Evolutionary conservation across 64 coral and sea anemone genomes (phyloP).

Genomic region (Orbicella faveolata): DNA sequence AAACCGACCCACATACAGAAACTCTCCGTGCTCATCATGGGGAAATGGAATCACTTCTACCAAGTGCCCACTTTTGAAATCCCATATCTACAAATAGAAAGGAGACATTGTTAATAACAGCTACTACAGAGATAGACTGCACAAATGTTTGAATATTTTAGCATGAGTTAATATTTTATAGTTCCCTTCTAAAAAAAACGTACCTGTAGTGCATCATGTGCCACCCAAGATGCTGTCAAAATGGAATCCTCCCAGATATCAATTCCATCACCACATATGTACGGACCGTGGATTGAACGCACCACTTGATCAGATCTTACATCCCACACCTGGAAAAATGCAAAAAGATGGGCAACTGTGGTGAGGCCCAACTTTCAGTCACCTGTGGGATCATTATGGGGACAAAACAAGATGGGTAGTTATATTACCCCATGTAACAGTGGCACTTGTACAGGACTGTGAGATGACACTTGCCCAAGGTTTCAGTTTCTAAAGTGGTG

Average conservation of each 20-base stretch:
- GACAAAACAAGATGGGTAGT: no score
- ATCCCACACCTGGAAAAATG: conserved; percentile 82
- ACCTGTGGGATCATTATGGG: no score
- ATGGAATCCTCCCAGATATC: conserved; percentile 86
- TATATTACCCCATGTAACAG: no score
- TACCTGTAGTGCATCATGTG: conserved; percentile 91
- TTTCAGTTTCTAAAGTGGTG: no score
- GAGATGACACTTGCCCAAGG: no score
- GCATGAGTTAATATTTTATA: no score
- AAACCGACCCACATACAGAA: conserved; percentile 87
- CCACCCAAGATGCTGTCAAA: conserved; percentile 94
- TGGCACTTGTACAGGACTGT: no score
- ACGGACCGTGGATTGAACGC: conserved; percentile 81
- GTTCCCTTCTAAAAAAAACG: background rate
- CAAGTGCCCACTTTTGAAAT: conserved; percentile 80
- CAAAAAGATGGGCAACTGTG: background rate
- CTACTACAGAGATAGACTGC: background rate
- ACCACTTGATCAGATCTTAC: conserved; percentile 80
- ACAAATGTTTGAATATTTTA: no score
- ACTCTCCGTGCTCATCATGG: conserved; percentile 65
- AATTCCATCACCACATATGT: conserved; percentile 98
- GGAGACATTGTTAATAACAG: background rate
- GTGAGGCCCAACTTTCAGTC: no score
- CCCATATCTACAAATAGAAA: conserved; percentile 82
- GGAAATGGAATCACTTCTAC: conserved; percentile 91